A percentile compares a stretch with the other conserved stretches of the same genome.
Conservation (phyloP, 2,113 vertebrate species). For the Heterocephalus glaber region DNA sequence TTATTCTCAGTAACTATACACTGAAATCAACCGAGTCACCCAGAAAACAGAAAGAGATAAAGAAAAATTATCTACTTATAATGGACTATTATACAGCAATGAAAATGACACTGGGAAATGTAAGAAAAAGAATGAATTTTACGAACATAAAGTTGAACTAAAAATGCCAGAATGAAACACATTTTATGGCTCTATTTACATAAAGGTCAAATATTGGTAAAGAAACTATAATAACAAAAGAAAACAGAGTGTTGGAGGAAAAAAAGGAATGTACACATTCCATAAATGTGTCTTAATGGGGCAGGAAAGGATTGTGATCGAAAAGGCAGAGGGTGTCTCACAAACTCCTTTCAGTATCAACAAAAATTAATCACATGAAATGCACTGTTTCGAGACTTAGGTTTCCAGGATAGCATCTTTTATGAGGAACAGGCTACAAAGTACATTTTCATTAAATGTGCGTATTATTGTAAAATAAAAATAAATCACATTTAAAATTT, state of each 20-base stretch:
- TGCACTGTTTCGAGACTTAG: not conserved
- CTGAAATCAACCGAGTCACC: not conserved
- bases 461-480: slow-evolving; percentile 9
- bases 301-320: not conserved
- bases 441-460: not conserved
- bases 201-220: not conserved
- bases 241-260: not conserved
- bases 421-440: not conserved
- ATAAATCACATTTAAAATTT: not conserved
- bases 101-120: not conserved
- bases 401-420: not conserved
- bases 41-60: not conserved
- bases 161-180: not conserved
- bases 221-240: not conserved
- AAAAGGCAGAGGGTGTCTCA: not conserved
- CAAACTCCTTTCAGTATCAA: not conserved
- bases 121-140: not conserved
- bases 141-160: slow-evolving; percentile 12
- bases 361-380: not conserved
- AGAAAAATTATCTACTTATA: not conserved
- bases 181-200: not conserved
- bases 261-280: not conserved
- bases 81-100: not conserved
- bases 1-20: not conserved
- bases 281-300: not conserved